Base-by-base conservation (phyloP, 2,797 vertebrate genomes). In the Onychomys torridus region DNA sequence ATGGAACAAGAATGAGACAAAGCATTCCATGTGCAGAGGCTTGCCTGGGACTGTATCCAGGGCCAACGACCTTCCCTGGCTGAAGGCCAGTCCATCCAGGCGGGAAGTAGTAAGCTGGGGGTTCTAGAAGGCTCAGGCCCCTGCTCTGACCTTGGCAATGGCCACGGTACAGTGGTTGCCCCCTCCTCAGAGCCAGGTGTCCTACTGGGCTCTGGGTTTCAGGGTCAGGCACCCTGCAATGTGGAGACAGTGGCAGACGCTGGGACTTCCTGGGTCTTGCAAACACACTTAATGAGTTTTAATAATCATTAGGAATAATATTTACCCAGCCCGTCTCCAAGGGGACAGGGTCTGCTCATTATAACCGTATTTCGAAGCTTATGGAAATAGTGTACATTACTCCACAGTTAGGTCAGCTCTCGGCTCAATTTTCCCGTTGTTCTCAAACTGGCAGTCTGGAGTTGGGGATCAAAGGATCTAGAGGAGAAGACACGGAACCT, bases 261-360 rank as follows among this genome's bases (percentile, higher is more conserved):
- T 91, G 91, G 92, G 93, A 95, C 94, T 97, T 97, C 95, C 95
- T 8, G 21, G 93, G 91, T 78, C 94, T 96, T 95, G 37, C 91
- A 95, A 95, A 97, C 93, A 96, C 27, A 87, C 87, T 97, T 97
- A 92, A 97, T 97, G 94, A 94, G 91, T 98, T 97, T 97, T 95
- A 96, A 97, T 97, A 97, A 97, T 98, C 93, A 96, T 97, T 90
- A 94, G 94, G 87, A 97, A 98, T 98, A 97, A 98, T 96, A 97
- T 98, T 98, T 98, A 97, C 88, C 63, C 97, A 97, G 96, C 40
- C 97, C 67, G 84, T 96, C 96, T 97, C 97, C 91, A 94, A 96
- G 94, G 94, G 97, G 97, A 97, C 89, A 0, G 29, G 76, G 90
- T 43, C 81, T 5, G 8, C 69, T 97, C 97, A 97, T 97, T 96